These are phyloP conservation scores for Frieseomelitta varia DNA, from an alignment of 1,140 invertebrate species.

Conservation along the genomic window DNA sequence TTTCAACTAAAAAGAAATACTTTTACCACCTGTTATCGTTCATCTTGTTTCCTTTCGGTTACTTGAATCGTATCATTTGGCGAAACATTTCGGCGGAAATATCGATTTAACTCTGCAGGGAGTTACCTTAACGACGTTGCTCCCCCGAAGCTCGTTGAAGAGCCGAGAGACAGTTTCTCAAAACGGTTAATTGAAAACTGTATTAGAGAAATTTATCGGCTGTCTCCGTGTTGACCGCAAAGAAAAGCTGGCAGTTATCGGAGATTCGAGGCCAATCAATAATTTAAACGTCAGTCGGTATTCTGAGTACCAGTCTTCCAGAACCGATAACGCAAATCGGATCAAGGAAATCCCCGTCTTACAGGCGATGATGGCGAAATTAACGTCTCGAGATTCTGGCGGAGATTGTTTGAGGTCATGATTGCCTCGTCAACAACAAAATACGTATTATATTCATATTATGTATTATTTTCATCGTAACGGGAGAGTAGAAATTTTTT, in stretches of 20 bases:
- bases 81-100: too few species aligned
- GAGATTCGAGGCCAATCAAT: conserved; percentile 45
- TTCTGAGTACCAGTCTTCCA: conserved; percentile 24
- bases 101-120: too few species aligned
- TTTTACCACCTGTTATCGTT: background rate
- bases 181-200: background rate
- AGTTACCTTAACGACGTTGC: background rate
- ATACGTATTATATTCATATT: background rate
- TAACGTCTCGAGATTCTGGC: conserved; percentile 29
- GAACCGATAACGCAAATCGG: conserved; percentile 60
- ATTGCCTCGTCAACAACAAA: background rate
- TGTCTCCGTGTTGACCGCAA: too few species aligned
- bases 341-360: conserved; percentile 59
- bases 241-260: conserved; percentile 26
- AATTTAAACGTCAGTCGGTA: conserved; percentile 16
- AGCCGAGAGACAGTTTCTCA: too few species aligned
- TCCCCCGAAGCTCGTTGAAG: too few species aligned
- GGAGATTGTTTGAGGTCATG: conserved; percentile 53
- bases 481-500: background rate
- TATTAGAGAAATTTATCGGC: background rate
- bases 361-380: conserved; percentile 37
- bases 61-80: background rate
- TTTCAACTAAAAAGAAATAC: background rate
- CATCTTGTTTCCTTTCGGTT: background rate
- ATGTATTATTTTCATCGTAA: background rate